Evolutionary conservation across 1,140 invertebrate species (phyloP), one percentile per base, ranked within the genome.

Genomic region (Copidosoma floridanum): DNA sequence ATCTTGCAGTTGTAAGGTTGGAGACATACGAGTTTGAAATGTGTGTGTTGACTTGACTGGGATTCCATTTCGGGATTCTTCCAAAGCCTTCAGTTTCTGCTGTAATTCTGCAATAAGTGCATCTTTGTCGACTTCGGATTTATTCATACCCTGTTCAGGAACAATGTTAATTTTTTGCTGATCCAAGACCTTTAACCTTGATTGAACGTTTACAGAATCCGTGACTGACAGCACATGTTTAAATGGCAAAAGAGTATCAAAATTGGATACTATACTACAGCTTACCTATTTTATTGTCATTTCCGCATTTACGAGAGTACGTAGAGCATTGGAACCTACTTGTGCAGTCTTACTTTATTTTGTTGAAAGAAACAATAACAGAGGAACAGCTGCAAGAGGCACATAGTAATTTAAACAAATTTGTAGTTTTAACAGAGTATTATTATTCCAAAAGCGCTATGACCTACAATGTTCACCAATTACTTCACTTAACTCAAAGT

Each of bases 231-330:
- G n/a, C n/a, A n/a, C n/a, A n/a, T n/a, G n/a, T 47, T 16, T 65
- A 56, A 60, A 65, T 62, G 54, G 60, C 64, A 1, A 56, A 53
- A 35, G 64, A 65, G 48, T 63, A 52, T 44, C 12, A 63, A 14
- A 65, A 63, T 26, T 63, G 40, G 40, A 12, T 66, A 12, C 26
- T 66, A 3, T 52, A 57, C 35, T 66, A 61, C 37, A 64, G 65
- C 29, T 29, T 60, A 14, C 48, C 50, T 18, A 20, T 62, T 38
- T 21, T 52, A 29, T 24, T 64, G 20, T 29, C 37, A 20, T 8
- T 40, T 23, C 46, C 52, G 18, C 32, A 48, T 21, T 14, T 35
- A 10, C 18, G 54, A n/a, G 7, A 38, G 23, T 63, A 60, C 27
- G 29, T 54, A 7, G n/a, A 53, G 7, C 59, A 67, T 51, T 67